Evolutionary conservation across 2,797 vertebrate species (phyloP), one percentile per base, ranked within the genome.

Genomic region (Rhynchotus rufescens): DNA sequence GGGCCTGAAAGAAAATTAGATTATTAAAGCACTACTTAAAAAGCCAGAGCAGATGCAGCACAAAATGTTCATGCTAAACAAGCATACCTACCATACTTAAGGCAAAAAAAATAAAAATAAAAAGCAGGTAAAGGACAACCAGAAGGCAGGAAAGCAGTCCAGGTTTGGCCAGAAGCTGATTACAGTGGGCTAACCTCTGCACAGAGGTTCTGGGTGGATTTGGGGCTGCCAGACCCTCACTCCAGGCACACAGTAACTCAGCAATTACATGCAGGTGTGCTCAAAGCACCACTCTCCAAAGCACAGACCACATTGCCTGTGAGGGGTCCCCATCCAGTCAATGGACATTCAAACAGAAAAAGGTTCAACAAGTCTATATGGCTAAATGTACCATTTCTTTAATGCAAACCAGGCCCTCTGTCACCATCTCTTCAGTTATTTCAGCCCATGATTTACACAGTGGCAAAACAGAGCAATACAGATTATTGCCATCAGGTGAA

Each of bases 301-400:
- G 30, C 44, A 82, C 36, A 82, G 17, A 69, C 34, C 8, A 64
- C 34, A 56, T 47, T 66, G 77, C 20, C 25, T 57, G 22, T 26
- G 42, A 57, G 0, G 71, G 13, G 21, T 36, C 23, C 10, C n/a
- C 26, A 15, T 42, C 45, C 61, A 73, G 30, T 69, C 62, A 65
- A 59, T 8, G 3, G 80, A 28, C 47, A 76, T 0, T 10, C 4
- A 81, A 88, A 68, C 9, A 74, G 51, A 64, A 69, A 42, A 59
- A 85, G 89, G 44, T 57, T 76, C 86, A 19, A 20, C 57, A 51
- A 88, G 72, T 78, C 88, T 32, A 65, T 30, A 49, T 36, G 90
- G 67, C 81, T 80, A 91, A 95, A 90, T 1, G 57, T 60, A 96
- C 86, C 44, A 25, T 88, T 95, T 96, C 94, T 95, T 96, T 95